Percentiles rank a stretch among this genome's conserved stretches.
Conservation (phyloP, 53 echinoderm and acorn worm genomes). For the Hippasteria phrygiana region DNA sequence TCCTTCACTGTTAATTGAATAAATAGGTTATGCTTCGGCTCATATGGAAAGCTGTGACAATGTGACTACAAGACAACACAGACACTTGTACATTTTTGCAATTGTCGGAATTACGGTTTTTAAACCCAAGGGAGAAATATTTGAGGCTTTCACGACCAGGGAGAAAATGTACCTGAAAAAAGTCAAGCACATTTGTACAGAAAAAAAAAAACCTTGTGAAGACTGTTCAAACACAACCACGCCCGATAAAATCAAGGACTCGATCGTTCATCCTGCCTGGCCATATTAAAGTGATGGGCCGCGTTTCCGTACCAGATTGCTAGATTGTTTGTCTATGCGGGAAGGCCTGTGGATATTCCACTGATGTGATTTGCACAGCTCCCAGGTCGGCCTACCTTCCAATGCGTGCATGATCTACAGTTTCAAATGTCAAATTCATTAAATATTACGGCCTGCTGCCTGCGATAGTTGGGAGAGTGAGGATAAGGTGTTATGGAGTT, state of each 20-base stretch:
- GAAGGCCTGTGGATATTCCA: constrained; percentile 4
- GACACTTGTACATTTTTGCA: no score
- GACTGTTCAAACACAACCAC: constrained; percentile 1
- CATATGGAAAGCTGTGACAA: no score
- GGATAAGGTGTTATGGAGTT: neutral
- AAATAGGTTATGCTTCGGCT: no score
- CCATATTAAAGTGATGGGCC: constrained; percentile 24
- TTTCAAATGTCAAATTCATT: constrained; percentile 58
- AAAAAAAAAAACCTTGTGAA: constrained; percentile 7
- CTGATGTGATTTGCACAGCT: neutral
- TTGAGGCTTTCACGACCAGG: no score
- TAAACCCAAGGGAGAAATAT: no score
- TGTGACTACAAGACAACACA: no score
- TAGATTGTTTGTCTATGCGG: neutral
- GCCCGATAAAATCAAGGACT: constrained; percentile 22
- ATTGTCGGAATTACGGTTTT: no score
- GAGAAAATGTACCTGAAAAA: no score
- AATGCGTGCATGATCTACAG: no score
- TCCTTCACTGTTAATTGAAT: no score
- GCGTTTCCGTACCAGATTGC: constrained; percentile 24
- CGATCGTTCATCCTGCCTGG: constrained; percentile 10
- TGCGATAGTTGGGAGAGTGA: neutral
- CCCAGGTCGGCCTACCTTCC: neutral
- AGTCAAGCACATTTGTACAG: neutral
- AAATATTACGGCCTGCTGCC: constrained; percentile 54